phyloP scores from a whole-genome alignment of 2,113 vertebrate genomes.

The Phodopus roborovskii region DNA sequence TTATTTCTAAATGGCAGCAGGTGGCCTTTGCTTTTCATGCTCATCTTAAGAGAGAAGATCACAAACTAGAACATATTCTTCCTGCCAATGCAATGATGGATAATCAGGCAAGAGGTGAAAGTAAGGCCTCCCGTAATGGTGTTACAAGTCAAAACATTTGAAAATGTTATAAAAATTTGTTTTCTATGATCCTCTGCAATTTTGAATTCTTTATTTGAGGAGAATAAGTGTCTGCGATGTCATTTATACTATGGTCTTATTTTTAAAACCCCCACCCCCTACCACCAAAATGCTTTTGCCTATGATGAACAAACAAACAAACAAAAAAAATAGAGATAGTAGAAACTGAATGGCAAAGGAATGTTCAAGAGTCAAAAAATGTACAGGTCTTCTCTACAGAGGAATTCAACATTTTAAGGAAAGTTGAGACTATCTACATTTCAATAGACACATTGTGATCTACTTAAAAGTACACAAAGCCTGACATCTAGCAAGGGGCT shows the following conservation, averaged over 20 bases:
- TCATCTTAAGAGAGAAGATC: neutral
- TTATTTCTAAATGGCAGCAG: neutral
- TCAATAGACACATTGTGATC: neutral
- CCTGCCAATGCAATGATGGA: neutral
- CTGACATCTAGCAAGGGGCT: neutral
- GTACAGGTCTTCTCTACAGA: neutral
- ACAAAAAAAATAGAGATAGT: neutral
- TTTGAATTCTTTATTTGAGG: neutral
- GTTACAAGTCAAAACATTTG: neutral
- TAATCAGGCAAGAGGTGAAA: neutral
- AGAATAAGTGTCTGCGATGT: rapidly evolving
- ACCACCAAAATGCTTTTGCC: neutral
- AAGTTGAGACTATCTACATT: neutral
- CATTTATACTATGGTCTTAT: neutral
- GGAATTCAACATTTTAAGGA: neutral
- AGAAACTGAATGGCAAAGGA: neutral
- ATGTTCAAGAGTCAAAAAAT: neutral
- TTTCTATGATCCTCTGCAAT: rapidly evolving
- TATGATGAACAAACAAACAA: neutral
- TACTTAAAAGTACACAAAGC: neutral
- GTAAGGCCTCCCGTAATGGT: neutral
- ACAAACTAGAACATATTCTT: neutral
- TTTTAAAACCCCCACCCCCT: neutral
- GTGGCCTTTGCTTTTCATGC: neutral
- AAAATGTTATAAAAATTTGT: neutral